Percentiles rank a stretch among this genome's conserved stretches.
These are phyloP conservation scores for Stegostoma tigrinum DNA, from an alignment of 2,113 vertebrate genomes.

Conservation along the genomic window DNA sequence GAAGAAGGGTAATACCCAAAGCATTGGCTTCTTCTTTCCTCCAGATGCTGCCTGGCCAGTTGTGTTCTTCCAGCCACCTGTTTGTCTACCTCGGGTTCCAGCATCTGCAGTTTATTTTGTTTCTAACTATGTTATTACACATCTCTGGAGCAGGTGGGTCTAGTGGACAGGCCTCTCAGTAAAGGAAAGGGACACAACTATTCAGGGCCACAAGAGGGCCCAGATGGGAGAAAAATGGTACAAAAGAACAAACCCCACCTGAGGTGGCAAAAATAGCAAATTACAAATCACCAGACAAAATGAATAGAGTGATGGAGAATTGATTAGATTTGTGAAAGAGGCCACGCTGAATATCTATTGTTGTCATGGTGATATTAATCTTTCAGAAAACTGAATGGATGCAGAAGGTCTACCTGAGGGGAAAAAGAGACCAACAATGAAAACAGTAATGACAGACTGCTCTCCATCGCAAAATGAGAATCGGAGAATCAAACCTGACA, in stretches of 20 bases:
- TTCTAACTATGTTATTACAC: too few relatives aligned
- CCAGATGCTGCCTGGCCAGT: too few relatives aligned
- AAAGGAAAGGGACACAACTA: too few relatives aligned
- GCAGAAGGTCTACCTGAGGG: neutral
- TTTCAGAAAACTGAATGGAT: neutral
- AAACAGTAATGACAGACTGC: neutral
- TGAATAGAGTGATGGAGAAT: neutral
- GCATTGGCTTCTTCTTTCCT: too few relatives aligned
- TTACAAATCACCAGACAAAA: neutral
- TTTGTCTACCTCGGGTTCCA: too few relatives aligned
- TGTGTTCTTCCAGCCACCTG: too few relatives aligned
- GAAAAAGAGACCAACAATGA: neutral
- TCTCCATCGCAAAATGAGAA: neutral
- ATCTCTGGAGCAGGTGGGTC: too few relatives aligned
- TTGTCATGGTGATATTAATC: neutral
- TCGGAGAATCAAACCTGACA: neutral
- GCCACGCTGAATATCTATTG: neutral
- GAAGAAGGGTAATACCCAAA: too few relatives aligned
- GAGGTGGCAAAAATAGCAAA: neutral
- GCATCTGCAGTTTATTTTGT: too few relatives aligned
- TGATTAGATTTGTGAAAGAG: neutral
- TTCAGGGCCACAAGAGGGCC: too few relatives aligned
- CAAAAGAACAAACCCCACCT: neutral
- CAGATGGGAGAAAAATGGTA: neutral
- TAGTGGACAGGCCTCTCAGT: too few relatives aligned